Conservation (phyloP, 1,140 invertebrate species). For the Diprion similis region DNA sequence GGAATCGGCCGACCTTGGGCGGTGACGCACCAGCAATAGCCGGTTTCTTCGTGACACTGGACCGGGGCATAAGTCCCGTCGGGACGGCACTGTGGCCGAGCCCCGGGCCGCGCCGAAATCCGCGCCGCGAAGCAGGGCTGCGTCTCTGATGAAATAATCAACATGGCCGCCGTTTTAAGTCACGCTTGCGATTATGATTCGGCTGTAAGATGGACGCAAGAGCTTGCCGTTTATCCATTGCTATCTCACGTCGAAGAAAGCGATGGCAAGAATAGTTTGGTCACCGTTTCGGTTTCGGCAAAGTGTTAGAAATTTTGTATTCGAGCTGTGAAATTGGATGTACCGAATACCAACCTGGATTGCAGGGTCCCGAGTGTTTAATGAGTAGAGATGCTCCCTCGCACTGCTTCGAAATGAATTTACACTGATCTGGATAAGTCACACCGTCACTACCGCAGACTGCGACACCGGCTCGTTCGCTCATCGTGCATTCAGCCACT, state of each 20-base stretch:
- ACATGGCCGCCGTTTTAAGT: no score
- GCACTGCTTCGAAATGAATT: conserved; percentile 77
- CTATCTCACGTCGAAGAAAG: no score
- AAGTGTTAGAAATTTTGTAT: conserved; percentile 41
- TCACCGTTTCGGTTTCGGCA: conserved; percentile 33
- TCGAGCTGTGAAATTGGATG: neutral
- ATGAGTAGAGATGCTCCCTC: conserved; percentile 71
- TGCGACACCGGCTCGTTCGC: conserved; percentile 49
- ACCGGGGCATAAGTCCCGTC: conserved; percentile 85
- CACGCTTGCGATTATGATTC: no score
- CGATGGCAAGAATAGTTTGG: no score
- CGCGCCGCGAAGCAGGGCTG: conserved; percentile 62
- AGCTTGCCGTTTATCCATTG: conserved; percentile 6
- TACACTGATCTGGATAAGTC: conserved; percentile 80
- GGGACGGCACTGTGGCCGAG: conserved; percentile 72
- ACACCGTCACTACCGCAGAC: conserved; percentile 83
- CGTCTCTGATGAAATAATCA: conserved; percentile 42
- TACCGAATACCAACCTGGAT: conserved; percentile 62
- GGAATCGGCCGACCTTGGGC: conserved; percentile 78
- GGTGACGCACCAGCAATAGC: conserved; percentile 86
- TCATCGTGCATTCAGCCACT: conserved; percentile 54
- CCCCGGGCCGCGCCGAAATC: conserved; percentile 40
- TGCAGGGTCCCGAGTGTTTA: conserved; percentile 74
- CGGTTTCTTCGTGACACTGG: conserved; percentile 81
- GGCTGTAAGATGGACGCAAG: conserved; percentile 11